Evolutionary conservation across 2,113 vertebrate genomes (phyloP), one percentile per base, ranked within the genome.

Genomic region (Numenius arquata): DNA sequence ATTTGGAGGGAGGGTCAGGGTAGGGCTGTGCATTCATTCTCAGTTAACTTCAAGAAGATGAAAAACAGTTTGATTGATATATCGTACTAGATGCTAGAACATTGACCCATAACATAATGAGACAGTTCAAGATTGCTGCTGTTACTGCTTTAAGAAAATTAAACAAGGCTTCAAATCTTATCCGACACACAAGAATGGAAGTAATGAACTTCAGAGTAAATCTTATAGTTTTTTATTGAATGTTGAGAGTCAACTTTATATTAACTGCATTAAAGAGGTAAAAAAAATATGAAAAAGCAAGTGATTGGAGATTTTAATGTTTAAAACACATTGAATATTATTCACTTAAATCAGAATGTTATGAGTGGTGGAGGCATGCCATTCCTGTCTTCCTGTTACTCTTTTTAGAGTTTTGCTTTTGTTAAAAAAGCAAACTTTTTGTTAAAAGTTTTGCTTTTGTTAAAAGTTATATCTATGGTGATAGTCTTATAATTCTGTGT

Each of bases 121-220:
- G 12, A 36, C 3, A 25, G 38, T 85, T 19, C 72, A 93, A 59
- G 55, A 91, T 96, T 94, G 76, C 36, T 85, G 50, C 43, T 93
- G 70, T 91, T 90, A 88, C 36, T 93, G 30, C 12, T 96, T 94
- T 88, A 94, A 93, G 53, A 89, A 72, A 83, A 92, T 96, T 96
- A 83, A 90, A 94, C 58, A 93, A 61, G 19, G 4, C 25, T 95
- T 93, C 40, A 96, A 81, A 53, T 71, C 88, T 76, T n/a, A 90
- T 86, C 40, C 97, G 36, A 83, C 67, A 63, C 56, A 19, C 38
- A 95, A 82, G 40, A 86, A 45, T 50, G 36, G 41, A 89, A 52
- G n/a, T 86, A 96, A 96, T 96, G 55, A 81, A 85, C 21, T 94
- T 97, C 58, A 92, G 34, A 94, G 34, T 89, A 84, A 96, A 96